Base-by-base conservation (phyloP, 2,888 invertebrate species). In the Mimumesa dahlbomi region DNA sequence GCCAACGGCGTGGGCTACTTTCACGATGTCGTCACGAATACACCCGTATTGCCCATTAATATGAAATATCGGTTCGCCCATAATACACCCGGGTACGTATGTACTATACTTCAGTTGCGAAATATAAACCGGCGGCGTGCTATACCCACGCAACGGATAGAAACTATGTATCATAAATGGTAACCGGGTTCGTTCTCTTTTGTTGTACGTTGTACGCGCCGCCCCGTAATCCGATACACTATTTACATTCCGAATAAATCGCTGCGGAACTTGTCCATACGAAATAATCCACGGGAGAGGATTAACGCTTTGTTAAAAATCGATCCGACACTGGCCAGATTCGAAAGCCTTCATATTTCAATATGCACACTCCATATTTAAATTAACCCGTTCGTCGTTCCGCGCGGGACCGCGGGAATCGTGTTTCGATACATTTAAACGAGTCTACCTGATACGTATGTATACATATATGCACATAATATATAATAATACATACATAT, bases 11-110 rank as follows among this genome's bases (percentile, higher is more conserved):
- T 14, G 14, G 29, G 53, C 62, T 68, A 75, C 81, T 73, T 77
- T 81, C 78, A 50, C 77, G 74, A 79, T 80, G 73, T 63, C 70
- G 80, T 77, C 80, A 73, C 54, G 54, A n/a, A 34, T 21, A 16
- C 48, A 19, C 48, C 46, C 9, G 46, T 70, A 78, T 80, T 61
- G 70, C 43, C 67, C 62, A 48, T 80, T 68, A 73, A 77, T 64
- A 34, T 45, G 66, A 77, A 53, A 58, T 53, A 69, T 49, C 53
- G 56, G 50, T 50, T 45, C 38, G 46, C 6, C 7, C 13, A 54
- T 49, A 54, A 48, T 50, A 53, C n/a, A n/a, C n/a, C n/a, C n/a
- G n/a, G n/a, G n/a, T n/a, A n/a, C n/a, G n/a, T n/a, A n/a, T n/a
- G n/a, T n/a, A n/a, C n/a, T n/a, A n/a, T n/a, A n/a, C n/a, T 19